Conservation (phyloP, 2,888 invertebrate genomes). For the Drosophila koepferae region DNA sequence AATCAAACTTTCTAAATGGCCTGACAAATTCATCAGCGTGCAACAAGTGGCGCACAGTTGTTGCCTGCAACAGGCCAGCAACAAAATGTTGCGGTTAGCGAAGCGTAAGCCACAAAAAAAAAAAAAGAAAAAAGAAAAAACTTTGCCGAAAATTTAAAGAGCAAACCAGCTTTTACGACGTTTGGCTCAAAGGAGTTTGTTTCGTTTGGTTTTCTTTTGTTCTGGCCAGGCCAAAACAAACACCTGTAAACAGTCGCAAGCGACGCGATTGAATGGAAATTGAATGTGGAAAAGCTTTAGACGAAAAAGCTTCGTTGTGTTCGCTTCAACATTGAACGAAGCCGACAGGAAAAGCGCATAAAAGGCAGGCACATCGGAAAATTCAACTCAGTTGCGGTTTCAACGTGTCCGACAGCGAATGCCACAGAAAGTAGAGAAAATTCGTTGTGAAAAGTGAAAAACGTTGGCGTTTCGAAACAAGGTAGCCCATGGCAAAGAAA, state of each 20-base stretch:
- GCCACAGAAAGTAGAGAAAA: slow-evolving; percentile 28
- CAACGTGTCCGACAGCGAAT: slow-evolving; percentile 55
- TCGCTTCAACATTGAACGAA: slow-evolving; percentile 70
- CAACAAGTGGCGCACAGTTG: slow-evolving; percentile 63
- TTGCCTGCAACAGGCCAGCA: slow-evolving; percentile 31
- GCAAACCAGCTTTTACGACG: slow-evolving; percentile 32
- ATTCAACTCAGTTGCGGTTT: slow-evolving; percentile 76
- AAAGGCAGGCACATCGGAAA: slow-evolving; percentile 60
- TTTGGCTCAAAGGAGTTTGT: slow-evolving; percentile 18
- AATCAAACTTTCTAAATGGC: slow-evolving; percentile 36
- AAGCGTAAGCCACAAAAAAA: slow-evolving; percentile 24
- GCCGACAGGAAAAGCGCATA: slow-evolving; percentile 62
- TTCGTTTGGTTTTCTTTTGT: not conserved
- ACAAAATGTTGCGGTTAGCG: slow-evolving; percentile 47
- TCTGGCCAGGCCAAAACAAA: slow-evolving; percentile 60
- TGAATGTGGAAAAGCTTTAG: slow-evolving; percentile 48
- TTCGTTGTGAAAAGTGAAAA: slow-evolving; percentile 25
- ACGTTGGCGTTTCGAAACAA: slow-evolving; percentile 33
- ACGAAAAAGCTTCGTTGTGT: slow-evolving; percentile 42
- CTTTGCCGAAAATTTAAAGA: slow-evolving; percentile 31
- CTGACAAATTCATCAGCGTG: slow-evolving; percentile 27
- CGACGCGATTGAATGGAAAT: slow-evolving; percentile 34
- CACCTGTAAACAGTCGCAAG: slow-evolving; percentile 68
- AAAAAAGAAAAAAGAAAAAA: slow-evolving; percentile 1
- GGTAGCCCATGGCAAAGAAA: slow-evolving; percentile 6